Evolutionary conservation across 2,888 invertebrate genomes (phyloP).

Genomic region (Buathra laborator): DNA sequence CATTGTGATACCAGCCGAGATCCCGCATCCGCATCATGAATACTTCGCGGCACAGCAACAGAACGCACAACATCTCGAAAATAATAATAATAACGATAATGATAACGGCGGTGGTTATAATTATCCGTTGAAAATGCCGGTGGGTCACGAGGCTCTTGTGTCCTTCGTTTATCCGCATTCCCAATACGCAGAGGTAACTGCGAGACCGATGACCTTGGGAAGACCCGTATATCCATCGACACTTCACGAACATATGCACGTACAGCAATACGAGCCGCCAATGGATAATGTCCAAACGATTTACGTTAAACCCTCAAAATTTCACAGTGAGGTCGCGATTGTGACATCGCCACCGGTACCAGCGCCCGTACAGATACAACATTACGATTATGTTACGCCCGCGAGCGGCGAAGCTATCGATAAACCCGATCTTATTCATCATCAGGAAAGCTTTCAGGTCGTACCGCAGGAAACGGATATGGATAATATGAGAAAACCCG

Average conservation of each 20-base stretch:
- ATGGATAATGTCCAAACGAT: constrained; percentile 21
- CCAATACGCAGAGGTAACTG: constrained; percentile 2
- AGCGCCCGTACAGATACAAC: constrained; percentile 32
- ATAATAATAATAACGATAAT: not conserved
- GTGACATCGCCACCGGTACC: constrained; percentile 37
- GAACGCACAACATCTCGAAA: not conserved
- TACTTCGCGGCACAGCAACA: constrained; percentile 35
- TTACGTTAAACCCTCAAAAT: constrained; percentile 63
- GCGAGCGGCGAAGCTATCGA: constrained; percentile 50
- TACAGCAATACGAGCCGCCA: constrained; percentile 28
- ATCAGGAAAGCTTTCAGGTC: constrained; percentile 37
- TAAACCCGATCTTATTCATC: constrained; percentile 56
- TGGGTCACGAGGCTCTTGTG: constrained; percentile 34
- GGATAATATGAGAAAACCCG: constrained; percentile 69
- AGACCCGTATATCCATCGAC: constrained; percentile 43
- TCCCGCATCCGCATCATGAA: constrained; percentile 33
- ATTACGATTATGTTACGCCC: constrained; percentile 58
- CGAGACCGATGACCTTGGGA: constrained; percentile 37
- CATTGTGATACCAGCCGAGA: constrained; percentile 45
- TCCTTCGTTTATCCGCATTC: constrained; percentile 50
- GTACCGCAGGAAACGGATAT: constrained; percentile 16
- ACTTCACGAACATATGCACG: constrained; percentile 22
- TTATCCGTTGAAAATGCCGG: not conserved
- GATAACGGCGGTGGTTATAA: not conserved
- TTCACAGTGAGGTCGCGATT: constrained; percentile 54